Evolutionary conservation across 2,113 vertebrate genomes (phyloP), one percentile per base, ranked within the genome.

Genomic region (Bombycilla garrulus): DNA sequence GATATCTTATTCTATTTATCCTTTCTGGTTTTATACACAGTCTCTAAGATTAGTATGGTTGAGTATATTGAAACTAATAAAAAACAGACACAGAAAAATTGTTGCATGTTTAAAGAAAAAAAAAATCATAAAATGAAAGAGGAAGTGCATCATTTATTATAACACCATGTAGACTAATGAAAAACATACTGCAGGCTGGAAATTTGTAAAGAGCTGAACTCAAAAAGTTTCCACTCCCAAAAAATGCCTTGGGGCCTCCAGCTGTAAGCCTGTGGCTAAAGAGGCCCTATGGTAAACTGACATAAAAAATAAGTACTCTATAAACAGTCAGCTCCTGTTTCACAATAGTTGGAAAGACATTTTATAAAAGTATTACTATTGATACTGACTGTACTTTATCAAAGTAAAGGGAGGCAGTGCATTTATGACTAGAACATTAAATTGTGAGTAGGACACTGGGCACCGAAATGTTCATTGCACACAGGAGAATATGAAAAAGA

Each of bases 91-190:
- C 65, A 91, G 72, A 91, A 96, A 93, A 95, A 93, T 73, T 77
- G 83, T 95, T 86, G 92, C 87, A 95, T 82, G 93, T 92, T 96
- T 71, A 29, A 67, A 74, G 86, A 91, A 92, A 81, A 35, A 51
- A 90, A 93, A 81, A 91, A 95, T 57, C 66, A 70, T 91, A 86
- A 94, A 95, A 91, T 85, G 86, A 73, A 94, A 91, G 87, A 92
- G 95, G 93, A 96, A 96, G 94, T 95, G 93, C 95, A 93, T 96
- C 95, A 97, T 95, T 92, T 88, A 84, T 96, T 96, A 81, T 95
- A 95, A 95, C 89, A 91, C 92, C 85, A 66, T 93, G 88, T 89
- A 88, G 93, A 64, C 91, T 97, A 95, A 95, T 95, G 93, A 95
- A 95, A 97, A 96, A 66, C 95, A 95, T 92, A 89, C 86, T 84